Base-by-base conservation (phyloP, 2,797 vertebrate genomes). In the Hybognathus amarus region DNA sequence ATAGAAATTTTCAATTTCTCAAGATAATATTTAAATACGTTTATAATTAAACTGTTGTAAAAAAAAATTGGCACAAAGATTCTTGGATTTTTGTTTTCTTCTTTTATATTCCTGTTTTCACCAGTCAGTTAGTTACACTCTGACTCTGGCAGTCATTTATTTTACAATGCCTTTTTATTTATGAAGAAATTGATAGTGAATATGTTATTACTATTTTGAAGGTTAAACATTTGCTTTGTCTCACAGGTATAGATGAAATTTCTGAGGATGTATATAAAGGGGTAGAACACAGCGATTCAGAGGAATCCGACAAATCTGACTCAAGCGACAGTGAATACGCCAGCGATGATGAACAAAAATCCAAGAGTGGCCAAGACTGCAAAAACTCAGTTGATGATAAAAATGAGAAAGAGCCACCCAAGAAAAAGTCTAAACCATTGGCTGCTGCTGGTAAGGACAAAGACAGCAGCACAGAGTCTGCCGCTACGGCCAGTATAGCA, bases 271-370 rank as follows among this genome's bases (percentile, higher is more conserved):
- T 96, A 47, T 97, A 97, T 77, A 97, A 97, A 90, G 96, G 96
- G 6, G 97, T 96, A 45, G 97, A 97, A 85, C 97, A 97, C 91
- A 99, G 97, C 27, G 98, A 99, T 83, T 97, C 98, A 0, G 98
- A 99, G 64, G 98, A 98, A 85, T 98, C 98, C 0, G 98, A 99
- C 91, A 99, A 99, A 88, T 98, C 98, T 0, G 97, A 98, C 61
- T 97, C 96, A 38, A 98, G 97, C 40, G 97, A 98, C 85, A 99
- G 97, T 2, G 98, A 99, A 87, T 97, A 96, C 10, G 93, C 92
- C 83, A 97, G 96, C 0, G 97, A 99, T 0, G 97, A 98, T 2
- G 97, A 97, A 74, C 96, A 95, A 90, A 98, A 97, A 91, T 92
- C 95, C 79, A 98, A 97, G 90, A 94, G 94, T 0, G 92, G 93